phyloP scores from a whole-genome alignment of 1,140 invertebrate species.

The Aphelenchoides besseyi region DNA sequence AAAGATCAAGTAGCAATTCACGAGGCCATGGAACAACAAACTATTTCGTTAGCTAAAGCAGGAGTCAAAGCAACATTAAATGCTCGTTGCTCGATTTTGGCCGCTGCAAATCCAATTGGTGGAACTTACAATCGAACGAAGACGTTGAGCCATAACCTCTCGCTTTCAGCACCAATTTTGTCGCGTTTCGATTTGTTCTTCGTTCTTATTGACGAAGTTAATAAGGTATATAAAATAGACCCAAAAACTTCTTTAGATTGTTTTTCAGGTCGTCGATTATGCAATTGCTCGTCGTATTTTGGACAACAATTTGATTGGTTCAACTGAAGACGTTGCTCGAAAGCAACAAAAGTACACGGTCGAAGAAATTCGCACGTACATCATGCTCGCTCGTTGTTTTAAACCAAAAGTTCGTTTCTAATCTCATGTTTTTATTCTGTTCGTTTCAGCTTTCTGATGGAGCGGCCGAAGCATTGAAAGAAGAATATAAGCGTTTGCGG shows the following conservation, averaged over 20 bases:
- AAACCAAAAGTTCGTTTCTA: constrained; percentile 78
- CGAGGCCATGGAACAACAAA: constrained; percentile 99
- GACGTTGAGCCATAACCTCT: constrained; percentile 89
- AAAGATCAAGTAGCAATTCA: constrained; percentile 97
- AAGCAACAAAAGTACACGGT: constrained; percentile 75
- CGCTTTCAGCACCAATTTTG: constrained; percentile 93
- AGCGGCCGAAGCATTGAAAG: constrained; percentile 78
- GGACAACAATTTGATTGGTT: constrained; percentile 75
- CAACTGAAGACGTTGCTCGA: constrained; percentile 71
- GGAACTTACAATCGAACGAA: constrained; percentile 91
- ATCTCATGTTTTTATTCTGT: background rate
- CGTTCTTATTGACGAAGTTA: constrained; percentile 90
- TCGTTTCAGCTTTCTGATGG: constrained; percentile 69
- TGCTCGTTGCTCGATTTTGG: constrained; percentile 92
- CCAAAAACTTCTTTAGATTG: background rate
- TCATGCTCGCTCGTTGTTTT: constrained; percentile 91
- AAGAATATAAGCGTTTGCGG: constrained; percentile 80
- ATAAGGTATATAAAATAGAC: constrained; percentile 71
- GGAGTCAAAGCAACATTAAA: constrained; percentile 93
- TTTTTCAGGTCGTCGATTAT: constrained; percentile 75
- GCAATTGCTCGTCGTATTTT: constrained; percentile 93
- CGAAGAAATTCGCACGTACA: constrained; percentile 85
- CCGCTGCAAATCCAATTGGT: constrained; percentile 93
- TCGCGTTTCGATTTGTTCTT: constrained; percentile 98
- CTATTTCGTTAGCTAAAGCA: constrained; percentile 96